Conservation (phyloP, 2,888 invertebrate genomes). For the Pegoplata infirma region DNA sequence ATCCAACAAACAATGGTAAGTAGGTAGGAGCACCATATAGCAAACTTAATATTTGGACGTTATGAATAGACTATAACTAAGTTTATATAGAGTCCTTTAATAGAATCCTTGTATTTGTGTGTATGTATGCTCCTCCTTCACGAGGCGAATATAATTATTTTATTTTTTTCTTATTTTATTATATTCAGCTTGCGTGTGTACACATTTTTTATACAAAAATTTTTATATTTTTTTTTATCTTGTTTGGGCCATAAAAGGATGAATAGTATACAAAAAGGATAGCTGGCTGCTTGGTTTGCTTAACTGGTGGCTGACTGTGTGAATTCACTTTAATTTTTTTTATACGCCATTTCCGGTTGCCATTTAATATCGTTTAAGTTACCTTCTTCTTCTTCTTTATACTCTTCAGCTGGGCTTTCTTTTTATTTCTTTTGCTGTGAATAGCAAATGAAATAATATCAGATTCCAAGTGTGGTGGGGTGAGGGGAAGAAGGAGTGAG, state of each 20-base stretch:
- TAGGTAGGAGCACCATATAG: background rate
- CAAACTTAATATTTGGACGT: slow-evolving; percentile 7
- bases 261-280: background rate
- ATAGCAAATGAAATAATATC: slow-evolving; percentile 58
- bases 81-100: no score
- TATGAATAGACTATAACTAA: slow-evolving; percentile 3
- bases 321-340: slow-evolving; percentile 50
- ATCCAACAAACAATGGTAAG: background rate
- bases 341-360: slow-evolving; percentile 57
- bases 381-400: slow-evolving; percentile 58
- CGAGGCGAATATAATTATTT: slow-evolving; percentile 35
- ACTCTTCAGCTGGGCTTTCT: slow-evolving; percentile 50
- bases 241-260: background rate
- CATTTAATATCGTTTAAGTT: slow-evolving; percentile 61
- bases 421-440: slow-evolving; percentile 43
- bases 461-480: slow-evolving; percentile 30
- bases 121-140: background rate
- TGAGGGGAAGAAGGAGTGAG: background rate
- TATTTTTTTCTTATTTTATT: no score
- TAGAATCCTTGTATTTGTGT: no score
- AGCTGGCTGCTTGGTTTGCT: background rate
- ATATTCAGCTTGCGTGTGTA: slow-evolving; percentile 52
- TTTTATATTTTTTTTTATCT: slow-evolving; percentile 15
- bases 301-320: slow-evolving; percentile 14
- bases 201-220: slow-evolving; percentile 36